Evolutionary conservation across 2,113 vertebrate species (phyloP).

Genomic region (Ptilonorhynchus violaceus): DNA sequence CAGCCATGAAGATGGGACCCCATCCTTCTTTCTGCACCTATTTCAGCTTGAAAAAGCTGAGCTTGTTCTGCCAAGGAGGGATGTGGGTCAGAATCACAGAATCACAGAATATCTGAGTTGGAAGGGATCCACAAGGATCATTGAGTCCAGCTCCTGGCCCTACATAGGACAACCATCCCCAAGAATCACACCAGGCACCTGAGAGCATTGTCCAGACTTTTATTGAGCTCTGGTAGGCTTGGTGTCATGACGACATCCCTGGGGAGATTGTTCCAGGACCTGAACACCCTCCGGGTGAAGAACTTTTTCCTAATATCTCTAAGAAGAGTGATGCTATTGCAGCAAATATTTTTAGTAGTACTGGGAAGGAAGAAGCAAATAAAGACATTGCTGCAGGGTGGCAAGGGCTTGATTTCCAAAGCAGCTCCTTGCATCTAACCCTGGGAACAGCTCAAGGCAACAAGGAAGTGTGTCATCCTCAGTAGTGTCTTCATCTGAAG

Average conservation of each 20-base stretch:
- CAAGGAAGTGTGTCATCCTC: neutral
- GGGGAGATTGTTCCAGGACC: neutral
- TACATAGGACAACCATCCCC: neutral
- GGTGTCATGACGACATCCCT: neutral
- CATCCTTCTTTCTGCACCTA: neutral
- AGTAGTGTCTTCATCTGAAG: constrained; percentile 9
- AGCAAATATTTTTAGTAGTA: neutral
- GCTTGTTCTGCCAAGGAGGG: neutral
- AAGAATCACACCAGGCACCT: neutral
- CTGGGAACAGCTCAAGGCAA: constrained; percentile 13
- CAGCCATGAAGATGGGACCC: neutral
- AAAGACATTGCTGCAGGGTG: neutral
- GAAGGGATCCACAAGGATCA: neutral
- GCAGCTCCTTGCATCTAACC: neutral
- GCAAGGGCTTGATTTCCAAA: neutral
- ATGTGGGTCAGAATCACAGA: neutral
- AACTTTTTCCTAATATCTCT: neutral
- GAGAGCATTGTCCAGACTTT: neutral
- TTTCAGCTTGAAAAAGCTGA: neutral
- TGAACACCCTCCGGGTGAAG: neutral
- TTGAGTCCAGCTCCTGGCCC: neutral
- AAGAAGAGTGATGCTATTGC: neutral
- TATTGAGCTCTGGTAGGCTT: neutral
- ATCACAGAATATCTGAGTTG: neutral
- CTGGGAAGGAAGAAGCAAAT: neutral